Evolutionary conservation across 1,140 invertebrate species (phyloP).

Genomic region (Conus betulinus): DNA sequence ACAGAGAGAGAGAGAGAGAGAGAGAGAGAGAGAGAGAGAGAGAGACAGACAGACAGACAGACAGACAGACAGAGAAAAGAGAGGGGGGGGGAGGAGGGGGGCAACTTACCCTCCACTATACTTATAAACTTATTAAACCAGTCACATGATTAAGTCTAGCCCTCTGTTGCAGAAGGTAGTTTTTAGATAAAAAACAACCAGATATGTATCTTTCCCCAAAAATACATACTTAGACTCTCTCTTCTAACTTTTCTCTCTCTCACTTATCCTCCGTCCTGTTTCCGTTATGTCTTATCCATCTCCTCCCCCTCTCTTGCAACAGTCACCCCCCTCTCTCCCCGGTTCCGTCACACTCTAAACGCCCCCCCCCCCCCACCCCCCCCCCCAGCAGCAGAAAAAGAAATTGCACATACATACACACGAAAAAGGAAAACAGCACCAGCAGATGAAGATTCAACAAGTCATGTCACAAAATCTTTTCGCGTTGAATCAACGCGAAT

Average conservation of each 20-base stretch:
- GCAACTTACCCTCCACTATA: not conserved
- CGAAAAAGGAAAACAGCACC: too few relatives aligned
- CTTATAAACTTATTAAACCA: not conserved
- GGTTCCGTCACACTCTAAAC: not conserved
- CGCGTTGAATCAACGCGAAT: not conserved
- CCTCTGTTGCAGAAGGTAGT: too few relatives aligned
- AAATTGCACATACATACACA: too few relatives aligned
- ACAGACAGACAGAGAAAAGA: not conserved
- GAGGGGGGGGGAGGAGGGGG: not conserved
- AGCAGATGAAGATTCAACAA: too few relatives aligned
- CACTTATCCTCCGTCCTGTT: not conserved
- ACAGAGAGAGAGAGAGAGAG: not conserved
- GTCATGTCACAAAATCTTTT: not conserved
- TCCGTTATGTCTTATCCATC: not conserved
- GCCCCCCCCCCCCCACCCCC: too few relatives aligned
- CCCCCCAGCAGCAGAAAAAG: too few relatives aligned
- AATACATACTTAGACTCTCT: not conserved
- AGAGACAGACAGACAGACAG: not conserved
- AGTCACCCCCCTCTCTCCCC: not conserved
- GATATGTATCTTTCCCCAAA: not conserved
- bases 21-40: slow-evolving; percentile 5
- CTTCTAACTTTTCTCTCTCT: too few relatives aligned
- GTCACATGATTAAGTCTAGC: not conserved
- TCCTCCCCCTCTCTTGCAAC: not conserved
- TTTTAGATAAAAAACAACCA: not conserved